Base-by-base conservation (phyloP, 2,797 vertebrate genomes). In the Chaunax sp. region DNA sequence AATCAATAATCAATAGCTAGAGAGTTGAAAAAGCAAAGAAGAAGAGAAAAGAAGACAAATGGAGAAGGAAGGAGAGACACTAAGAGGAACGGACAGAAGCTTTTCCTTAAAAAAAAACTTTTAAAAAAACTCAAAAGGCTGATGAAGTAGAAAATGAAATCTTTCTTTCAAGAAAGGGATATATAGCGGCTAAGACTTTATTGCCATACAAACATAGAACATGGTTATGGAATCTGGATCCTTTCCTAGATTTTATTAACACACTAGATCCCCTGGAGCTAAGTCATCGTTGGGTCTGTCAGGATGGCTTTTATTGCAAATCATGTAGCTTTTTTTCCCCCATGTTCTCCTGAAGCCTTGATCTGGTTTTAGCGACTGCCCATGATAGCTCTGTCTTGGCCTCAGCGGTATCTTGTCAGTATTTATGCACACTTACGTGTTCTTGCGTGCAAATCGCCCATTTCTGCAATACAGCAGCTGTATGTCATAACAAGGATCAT, bases 401-500 rank as follows among this genome's bases (percentile, higher is more conserved):
- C 77, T 65, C 20, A 26, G 58, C 8, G 4, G 38, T 55, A n/a
- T 60, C 50, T 67, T 8, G 49, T 56, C 59, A 55, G 40, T 46
- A 26, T 52, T 15, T 30, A 35, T 10, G 15, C 19, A 12, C 64
- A 25, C 54, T 75, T 63, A 44, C n/a, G 16, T 68, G 43, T 44
- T 55, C 33, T 53, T 43, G 53, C 44, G 19, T 79, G 73, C 67
- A 61, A 67, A 69, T 69, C 6, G 33, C 20, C 59, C 38, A 15
- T 75, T 69, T 77, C 64, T 83, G 68, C 63, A 28, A 54, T 2
- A 5, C 54, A 78, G 51, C 82, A 86, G 85, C 82, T 83, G 75
- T 84, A 60, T 78, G 80, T 69, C 81, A 64, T 71, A 69, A 80
- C 62, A 62, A 47, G 78, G 71, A 82, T 87, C 83, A 70, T 74